A percentile compares a stretch with the other conserved stretches of the same genome.
phyloP scores from a whole-genome alignment of 2,113 vertebrate genomes.

The Solenodon paradoxus region DNA sequence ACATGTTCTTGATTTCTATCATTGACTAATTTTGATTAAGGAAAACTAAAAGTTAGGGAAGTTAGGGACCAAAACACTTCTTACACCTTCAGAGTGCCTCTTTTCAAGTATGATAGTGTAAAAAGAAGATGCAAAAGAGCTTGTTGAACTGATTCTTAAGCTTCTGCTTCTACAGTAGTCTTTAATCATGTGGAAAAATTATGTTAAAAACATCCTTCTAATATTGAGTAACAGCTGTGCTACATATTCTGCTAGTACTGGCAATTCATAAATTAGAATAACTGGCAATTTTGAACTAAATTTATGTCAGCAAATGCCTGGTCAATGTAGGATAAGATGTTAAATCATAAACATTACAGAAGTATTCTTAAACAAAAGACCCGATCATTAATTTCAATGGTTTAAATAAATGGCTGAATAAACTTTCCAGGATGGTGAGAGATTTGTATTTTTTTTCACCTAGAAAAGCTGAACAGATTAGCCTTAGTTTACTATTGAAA shows the following conservation, averaged over 20 bases:
- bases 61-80: not conserved
- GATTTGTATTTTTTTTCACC: not conserved
- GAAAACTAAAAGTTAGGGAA: too few relatives aligned
- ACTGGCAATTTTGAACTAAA: constrained; percentile 44
- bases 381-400: constrained; percentile 24
- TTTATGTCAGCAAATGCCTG: constrained; percentile 45
- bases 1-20: too few relatives aligned
- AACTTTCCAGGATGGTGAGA: not conserved
- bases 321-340: constrained; percentile 21
- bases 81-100: not conserved
- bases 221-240: constrained; percentile 61
- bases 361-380: constrained; percentile 32
- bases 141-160: constrained; percentile 8
- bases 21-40: too few relatives aligned
- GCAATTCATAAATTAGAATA: constrained; percentile 70
- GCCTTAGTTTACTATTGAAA: not conserved
- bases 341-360: constrained; percentile 53
- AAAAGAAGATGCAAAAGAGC: not conserved
- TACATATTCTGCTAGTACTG: constrained; percentile 13
- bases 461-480: constrained; percentile 38
- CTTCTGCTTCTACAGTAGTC: not conserved
- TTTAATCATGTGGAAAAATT: constrained; percentile 57
- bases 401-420: constrained; percentile 56
- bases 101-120: not conserved
- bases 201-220: constrained; percentile 56